These are phyloP conservation scores for Samia ricini DNA, from an alignment of 1,140 invertebrate species.

Conservation along the genomic window DNA sequence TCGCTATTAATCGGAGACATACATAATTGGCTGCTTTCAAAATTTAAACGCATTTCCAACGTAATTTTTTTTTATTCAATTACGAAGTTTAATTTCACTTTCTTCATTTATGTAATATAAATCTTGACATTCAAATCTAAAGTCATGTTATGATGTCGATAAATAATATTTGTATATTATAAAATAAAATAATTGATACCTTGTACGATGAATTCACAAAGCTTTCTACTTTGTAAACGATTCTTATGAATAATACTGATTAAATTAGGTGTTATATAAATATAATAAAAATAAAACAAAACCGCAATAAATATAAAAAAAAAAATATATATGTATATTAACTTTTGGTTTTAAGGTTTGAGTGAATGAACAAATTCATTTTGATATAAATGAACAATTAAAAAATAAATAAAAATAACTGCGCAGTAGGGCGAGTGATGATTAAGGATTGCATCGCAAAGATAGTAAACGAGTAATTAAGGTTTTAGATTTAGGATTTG, in stretches of 20 bases:
- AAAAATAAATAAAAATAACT: background rate
- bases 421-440: background rate
- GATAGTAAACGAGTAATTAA: background rate
- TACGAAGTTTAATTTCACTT: no score
- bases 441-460: background rate
- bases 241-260: slow-evolving; percentile 31
- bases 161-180: slow-evolving; percentile 5
- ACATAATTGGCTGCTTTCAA: background rate
- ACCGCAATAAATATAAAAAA: slow-evolving; percentile 14
- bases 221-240: slow-evolving; percentile 24
- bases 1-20: background rate
- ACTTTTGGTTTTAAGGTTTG: slow-evolving; percentile 16
- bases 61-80: background rate
- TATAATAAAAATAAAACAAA: background rate
- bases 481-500: background rate
- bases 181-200: no score
- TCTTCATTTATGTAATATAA: no score
- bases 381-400: background rate
- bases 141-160: background rate
- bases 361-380: slow-evolving; percentile 19
- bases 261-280: slow-evolving; percentile 25
- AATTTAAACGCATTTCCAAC: background rate
- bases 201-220: slow-evolving; percentile 14
- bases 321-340: slow-evolving; percentile 22
- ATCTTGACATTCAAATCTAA: no score